Evolutionary conservation across 2,113 vertebrate genomes (phyloP).

Genomic region (Daubentonia madagascariensis): DNA sequence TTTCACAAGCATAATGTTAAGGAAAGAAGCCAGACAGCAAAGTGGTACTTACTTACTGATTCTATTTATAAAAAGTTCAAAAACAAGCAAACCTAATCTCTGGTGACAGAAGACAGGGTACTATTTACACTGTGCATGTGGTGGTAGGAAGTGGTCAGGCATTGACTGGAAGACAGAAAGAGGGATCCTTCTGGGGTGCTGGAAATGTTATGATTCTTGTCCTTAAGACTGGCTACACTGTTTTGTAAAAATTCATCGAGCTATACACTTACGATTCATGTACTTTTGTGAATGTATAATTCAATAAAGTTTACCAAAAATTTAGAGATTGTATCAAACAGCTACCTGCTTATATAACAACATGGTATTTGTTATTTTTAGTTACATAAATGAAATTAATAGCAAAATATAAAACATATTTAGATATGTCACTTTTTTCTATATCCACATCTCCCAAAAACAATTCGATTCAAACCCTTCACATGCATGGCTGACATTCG

Average conservation of each 20-base stretch:
- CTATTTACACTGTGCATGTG: neutral
- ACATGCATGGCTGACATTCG: neutral
- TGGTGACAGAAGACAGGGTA: neutral
- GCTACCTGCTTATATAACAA: neutral
- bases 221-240: neutral
- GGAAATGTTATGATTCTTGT: neutral
- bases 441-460: neutral
- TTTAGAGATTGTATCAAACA: neutral
- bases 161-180: neutral
- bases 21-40: neutral
- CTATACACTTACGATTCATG: neutral
- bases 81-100: neutral
- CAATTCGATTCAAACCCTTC: neutral
- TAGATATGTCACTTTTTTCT: neutral
- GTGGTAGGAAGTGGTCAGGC: neutral
- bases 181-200: too few species aligned
- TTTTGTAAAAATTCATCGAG: neutral
- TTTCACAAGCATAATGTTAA: neutral
- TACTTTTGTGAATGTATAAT: neutral
- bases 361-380: neutral
- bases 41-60: neutral
- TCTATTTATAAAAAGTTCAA: constrained; percentile 16
- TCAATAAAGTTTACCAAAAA: neutral
- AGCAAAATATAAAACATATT: neutral
- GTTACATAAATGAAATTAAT: neutral